phyloP scores from a whole-genome alignment of 2,888 invertebrate genomes.

The Blastobasis adustella region DNA sequence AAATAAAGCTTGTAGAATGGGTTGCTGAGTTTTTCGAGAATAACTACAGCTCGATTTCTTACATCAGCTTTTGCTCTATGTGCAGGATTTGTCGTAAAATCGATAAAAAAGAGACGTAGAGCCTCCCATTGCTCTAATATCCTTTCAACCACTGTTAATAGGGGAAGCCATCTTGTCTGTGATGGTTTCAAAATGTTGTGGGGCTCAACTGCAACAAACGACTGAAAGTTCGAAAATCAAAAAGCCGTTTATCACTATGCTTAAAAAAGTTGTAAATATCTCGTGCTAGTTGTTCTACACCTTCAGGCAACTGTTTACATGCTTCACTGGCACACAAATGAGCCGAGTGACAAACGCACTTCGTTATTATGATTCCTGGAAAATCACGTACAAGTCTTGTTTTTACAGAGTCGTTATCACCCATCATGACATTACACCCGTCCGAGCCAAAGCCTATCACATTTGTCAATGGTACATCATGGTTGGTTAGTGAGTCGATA shows the following conservation, averaged over 20 bases:
- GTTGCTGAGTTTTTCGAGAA: slow-evolving; percentile 8
- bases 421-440: slow-evolving; percentile 31
- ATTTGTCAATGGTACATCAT: slow-evolving; percentile 9
- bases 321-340: slow-evolving; percentile 27
- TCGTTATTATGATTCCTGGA: slow-evolving; percentile 26
- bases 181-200: slow-evolving; percentile 11
- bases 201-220: slow-evolving; percentile 2
- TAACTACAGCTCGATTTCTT: slow-evolving; percentile 6
- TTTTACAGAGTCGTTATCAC: slow-evolving; percentile 23
- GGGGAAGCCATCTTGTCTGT: slow-evolving; percentile 9
- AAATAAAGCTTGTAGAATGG: no score
- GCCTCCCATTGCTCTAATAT: slow-evolving; percentile 10
- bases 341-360: slow-evolving; percentile 32
- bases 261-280: slow-evolving; percentile 26
- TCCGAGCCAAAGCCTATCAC: slow-evolving; percentile 32
- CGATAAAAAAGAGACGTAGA: slow-evolving; percentile 8
- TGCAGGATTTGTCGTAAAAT: slow-evolving; percentile 6
- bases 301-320: slow-evolving; percentile 25
- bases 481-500: background rate
- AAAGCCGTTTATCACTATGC: slow-evolving; percentile 15
- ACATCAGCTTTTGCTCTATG: slow-evolving; percentile 5
- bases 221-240: slow-evolving; percentile 17
- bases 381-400: slow-evolving; percentile 17
- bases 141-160: slow-evolving; percentile 6
- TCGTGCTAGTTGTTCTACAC: slow-evolving; percentile 26